A percentile compares a stretch with the other conserved stretches of the same genome.
phyloP scores from a whole-genome alignment of 2,888 invertebrate species.

The Nemotelus pantherinus region DNA sequence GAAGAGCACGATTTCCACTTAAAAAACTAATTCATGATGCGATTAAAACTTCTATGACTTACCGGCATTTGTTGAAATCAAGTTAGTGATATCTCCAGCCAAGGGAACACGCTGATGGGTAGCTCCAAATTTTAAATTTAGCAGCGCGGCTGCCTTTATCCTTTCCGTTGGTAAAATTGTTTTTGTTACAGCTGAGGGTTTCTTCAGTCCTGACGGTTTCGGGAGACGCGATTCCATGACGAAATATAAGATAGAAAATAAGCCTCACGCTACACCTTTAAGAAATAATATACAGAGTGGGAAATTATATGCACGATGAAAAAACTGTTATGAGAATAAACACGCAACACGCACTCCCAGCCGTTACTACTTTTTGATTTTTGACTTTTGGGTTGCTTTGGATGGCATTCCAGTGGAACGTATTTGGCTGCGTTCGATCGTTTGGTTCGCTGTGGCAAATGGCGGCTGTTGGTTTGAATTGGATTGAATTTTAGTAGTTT shows the following conservation, averaged over 20 bases:
- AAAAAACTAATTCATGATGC: too few species aligned
- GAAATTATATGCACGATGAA: neutral
- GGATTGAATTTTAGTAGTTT: neutral
- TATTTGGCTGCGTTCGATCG: neutral
- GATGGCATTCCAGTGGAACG: neutral
- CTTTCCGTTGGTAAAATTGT: slow-evolving; percentile 61
- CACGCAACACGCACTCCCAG: slow-evolving; percentile 6
- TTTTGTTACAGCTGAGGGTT: slow-evolving; percentile 55
- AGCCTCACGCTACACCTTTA: neutral
- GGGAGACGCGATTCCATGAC: slow-evolving; percentile 67
- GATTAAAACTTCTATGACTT: slow-evolving; percentile 49
- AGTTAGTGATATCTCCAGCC: slow-evolving; percentile 53
- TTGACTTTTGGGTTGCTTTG: neutral
- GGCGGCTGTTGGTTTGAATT: neutral
- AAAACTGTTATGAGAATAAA: slow-evolving; percentile 29
- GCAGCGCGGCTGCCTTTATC: slow-evolving; percentile 55
- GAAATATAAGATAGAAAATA: neutral
- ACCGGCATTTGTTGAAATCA: slow-evolving; percentile 53
- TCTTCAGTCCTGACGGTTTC: slow-evolving; percentile 61
- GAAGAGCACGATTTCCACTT: neutral
- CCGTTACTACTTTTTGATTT: slow-evolving; percentile 42
- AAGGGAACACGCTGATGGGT: slow-evolving; percentile 50
- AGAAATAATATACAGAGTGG: neutral
- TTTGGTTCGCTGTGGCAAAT: neutral
- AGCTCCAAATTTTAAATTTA: slow-evolving; percentile 27